Conservation (phyloP, 2,113 vertebrate species). For the Cinclus mexicanus region DNA sequence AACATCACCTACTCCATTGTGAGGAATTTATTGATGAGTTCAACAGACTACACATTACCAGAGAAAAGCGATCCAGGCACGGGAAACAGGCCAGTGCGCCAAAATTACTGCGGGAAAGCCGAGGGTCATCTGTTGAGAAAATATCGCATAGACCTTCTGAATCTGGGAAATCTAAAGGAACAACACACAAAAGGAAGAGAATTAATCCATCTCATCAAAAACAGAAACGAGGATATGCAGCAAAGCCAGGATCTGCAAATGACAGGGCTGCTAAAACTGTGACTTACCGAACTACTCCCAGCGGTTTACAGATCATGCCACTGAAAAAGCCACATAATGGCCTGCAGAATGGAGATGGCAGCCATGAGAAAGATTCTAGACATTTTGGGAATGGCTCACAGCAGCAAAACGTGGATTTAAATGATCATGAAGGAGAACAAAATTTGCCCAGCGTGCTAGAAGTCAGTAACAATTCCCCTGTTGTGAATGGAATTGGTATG, state of each 20-base stretch:
- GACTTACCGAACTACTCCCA: conserved; percentile 85
- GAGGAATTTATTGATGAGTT: conserved; percentile 98
- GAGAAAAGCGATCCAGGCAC: conserved; percentile 82
- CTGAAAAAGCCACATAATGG: conserved; percentile 84
- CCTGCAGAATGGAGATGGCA: conserved; percentile 85
- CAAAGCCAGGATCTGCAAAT: conserved; percentile 75
- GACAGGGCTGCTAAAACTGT: conserved; percentile 87
- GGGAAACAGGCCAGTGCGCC: conserved; percentile 73
- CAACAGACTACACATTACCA: conserved; percentile 84
- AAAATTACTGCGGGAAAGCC: conserved; percentile 73
- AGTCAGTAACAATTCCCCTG: conserved; percentile 69
- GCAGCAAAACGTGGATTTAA: conserved; percentile 77
- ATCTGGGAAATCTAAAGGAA: conserved; percentile 76
- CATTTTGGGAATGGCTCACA: conserved; percentile 83
- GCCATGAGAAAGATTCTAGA: conserved; percentile 75
- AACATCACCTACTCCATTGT: conserved; percentile 93
- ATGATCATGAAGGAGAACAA: conserved; percentile 74
- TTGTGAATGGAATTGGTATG: conserved; percentile 86
- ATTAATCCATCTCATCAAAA: conserved; percentile 80
- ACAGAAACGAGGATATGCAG: conserved; percentile 77
- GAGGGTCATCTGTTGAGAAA: conserved; percentile 71
- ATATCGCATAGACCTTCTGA: conserved; percentile 76
- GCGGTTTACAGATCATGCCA: conserved; percentile 86
- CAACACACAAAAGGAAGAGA: conserved; percentile 85
- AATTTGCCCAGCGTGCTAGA: conserved; percentile 76